Base-by-base conservation (phyloP, 2,113 vertebrate species). In the Lophochroa leadbeateri region DNA sequence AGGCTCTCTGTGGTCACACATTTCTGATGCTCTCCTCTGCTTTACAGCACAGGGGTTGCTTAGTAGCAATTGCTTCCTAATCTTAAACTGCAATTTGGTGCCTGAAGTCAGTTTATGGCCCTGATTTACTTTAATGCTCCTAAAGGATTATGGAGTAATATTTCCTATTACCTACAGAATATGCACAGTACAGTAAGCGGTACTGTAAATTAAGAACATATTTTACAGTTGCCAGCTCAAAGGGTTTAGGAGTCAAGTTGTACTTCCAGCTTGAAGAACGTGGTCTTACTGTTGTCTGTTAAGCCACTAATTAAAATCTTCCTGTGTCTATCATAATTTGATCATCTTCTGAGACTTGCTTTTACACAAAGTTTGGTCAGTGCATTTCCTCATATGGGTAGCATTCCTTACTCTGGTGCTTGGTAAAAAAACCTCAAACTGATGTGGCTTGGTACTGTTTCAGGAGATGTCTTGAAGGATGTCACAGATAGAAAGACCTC, bases 1-100 rank as follows among this genome's bases (percentile, higher is more conserved):
- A 10, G n/a, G 9, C 46, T 74, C 27, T 50, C 17, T 33, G 9
- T 0, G 0, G 67, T 74, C 37, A n/a, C 23, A 8, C 2, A 1
- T 63, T 80, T 63, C 19, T 39, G 43, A 8, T 75, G 35, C 1
- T n/a, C 68, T 43, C 1, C 0, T 57, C 37, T 50, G 17, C 31
- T 60, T 39, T 57, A 28, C 10, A 24, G 35, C 35, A 12, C 0
- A 0, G 14, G 19, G 18, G 11, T 60, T 6, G 3, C 19, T 58
- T 11, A 35, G 33, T 27, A 60, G 72, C 64, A 60, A 4, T 21
- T 3, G 2, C 64, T 76, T 61, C n/a, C 8, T 74, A 6, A 58
- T 71, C 33, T 57, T 52, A 25, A 49, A 18, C 29, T 61, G 72
- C 31, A 5, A 0, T 55, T 89, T 47, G 21, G 29, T 91, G 50